Evolutionary conservation across 92 coral and sea anemone species (phyloP), one percentile per base, ranked within the genome.

Genomic region (Palythoa caribaeorum): DNA sequence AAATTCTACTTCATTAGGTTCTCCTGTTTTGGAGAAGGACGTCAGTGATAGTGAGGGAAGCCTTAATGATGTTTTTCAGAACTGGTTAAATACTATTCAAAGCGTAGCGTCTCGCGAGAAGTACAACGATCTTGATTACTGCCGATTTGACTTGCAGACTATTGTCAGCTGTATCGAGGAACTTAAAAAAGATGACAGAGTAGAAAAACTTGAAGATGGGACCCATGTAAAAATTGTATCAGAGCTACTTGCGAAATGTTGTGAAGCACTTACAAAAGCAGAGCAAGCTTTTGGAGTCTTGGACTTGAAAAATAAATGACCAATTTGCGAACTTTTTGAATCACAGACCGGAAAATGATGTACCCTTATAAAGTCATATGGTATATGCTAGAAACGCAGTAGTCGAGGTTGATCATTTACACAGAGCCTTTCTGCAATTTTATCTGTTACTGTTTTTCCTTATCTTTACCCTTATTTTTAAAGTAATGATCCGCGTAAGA

Each of bases 121-220:
- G 39, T 36, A 47, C 38, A 78, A 73, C 0, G 20, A 80, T 5
- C 69, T 38, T 9, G 88, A 94, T 62, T 94, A 93, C 48, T 94
- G 98, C 87, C 79, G 91, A 71, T 93, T 84, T 85, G 98, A 94
- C 80, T 74, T 94, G 35, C 37, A 21, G 8, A 86, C 59, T 57
- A 90, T 94, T 11, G 83, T 69, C 54, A 88, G 81, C 38, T 89
- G 94, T 79, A 57, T 88, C 3, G n/a, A 36, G 0, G 81, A 69
- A 69, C 28, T 94, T 14, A 71, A 84, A 38, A 71, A 65, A 35
- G 94, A 94, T 54, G 63, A 10, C 20, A 81, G 21, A 66, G 44
- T 81, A 47, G 19, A 71, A 20, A 81, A 69, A 19, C 76, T 81
- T 81, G 75, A 81, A 40, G 86, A 81, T 37, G 39, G 60, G 11